Conservation (phyloP, 2,888 invertebrate genomes). For the Epinotia bilunana region DNA sequence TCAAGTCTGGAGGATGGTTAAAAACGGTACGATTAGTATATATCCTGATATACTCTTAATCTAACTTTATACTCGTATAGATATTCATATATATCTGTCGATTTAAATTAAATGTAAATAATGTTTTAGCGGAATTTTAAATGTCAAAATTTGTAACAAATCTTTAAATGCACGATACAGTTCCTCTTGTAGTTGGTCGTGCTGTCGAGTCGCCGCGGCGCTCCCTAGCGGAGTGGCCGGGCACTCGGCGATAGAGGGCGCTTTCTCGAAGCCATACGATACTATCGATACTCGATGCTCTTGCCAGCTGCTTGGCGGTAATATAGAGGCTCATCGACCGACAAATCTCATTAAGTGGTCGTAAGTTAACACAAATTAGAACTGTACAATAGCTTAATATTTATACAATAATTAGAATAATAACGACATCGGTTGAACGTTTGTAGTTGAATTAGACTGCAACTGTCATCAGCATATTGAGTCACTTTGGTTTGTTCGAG, state of each 20-base stretch:
- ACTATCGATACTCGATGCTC: slow-evolving; percentile 52
- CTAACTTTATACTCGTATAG: slow-evolving; percentile 54
- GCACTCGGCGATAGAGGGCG: slow-evolving; percentile 55
- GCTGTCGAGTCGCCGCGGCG: slow-evolving; percentile 73
- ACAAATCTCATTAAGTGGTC: slow-evolving; percentile 65
- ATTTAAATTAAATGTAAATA: slow-evolving; percentile 66
- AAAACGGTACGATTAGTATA: slow-evolving; percentile 64
- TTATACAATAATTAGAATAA: slow-evolving; percentile 70
- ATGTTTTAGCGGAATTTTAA: slow-evolving; percentile 62
- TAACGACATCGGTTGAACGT: slow-evolving; percentile 65
- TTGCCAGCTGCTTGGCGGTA: slow-evolving; percentile 68
- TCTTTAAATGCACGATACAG: slow-evolving; percentile 81
- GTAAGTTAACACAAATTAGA: slow-evolving; percentile 69
- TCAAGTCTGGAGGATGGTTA: slow-evolving; percentile 70
- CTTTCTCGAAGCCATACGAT: slow-evolving; percentile 65
- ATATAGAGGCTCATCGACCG: slow-evolving; percentile 66
- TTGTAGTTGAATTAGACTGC: slow-evolving; percentile 59
- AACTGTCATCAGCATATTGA: slow-evolving; percentile 30
- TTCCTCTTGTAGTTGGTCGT: slow-evolving; percentile 82
- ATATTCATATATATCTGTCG: slow-evolving; percentile 64
- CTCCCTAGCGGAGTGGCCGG: slow-evolving; percentile 57
- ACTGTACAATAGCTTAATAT: slow-evolving; percentile 69
- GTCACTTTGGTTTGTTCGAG: slow-evolving; percentile 65
- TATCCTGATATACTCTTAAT: slow-evolving; percentile 62
- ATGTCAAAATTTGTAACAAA: slow-evolving; percentile 77